A percentile compares a stretch with the other conserved stretches of the same genome.
Evolutionary conservation across 2,113 vertebrate genomes (phyloP).

Genomic region (Laticauda laticaudata): DNA sequence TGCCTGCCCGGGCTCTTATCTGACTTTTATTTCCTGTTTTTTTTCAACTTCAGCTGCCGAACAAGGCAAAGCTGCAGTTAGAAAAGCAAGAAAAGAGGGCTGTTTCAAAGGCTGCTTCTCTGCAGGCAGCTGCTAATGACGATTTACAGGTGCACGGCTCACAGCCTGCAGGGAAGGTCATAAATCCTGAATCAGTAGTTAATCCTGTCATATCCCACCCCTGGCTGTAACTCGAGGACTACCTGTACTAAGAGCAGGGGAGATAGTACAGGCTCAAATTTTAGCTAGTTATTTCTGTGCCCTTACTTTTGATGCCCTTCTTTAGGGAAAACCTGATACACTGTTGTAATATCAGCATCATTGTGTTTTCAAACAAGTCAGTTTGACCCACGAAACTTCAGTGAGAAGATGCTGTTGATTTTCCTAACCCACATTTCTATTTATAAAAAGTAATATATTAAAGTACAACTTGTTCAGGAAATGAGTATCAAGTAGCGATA

Average conservation of each 20-base stretch:
- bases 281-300: not conserved
- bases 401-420: constrained; percentile 17
- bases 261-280: not conserved
- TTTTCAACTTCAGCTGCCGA: too few species aligned
- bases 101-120: too few species aligned
- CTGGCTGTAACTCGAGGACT: not conserved
- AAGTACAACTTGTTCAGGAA: constrained; percentile 46
- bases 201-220: too few species aligned
- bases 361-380: not conserved
- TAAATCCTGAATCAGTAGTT: too few species aligned
- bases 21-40: too few species aligned
- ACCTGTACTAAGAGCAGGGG: not conserved
- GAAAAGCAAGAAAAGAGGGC: too few species aligned
- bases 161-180: too few species aligned
- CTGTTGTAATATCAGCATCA: not conserved
- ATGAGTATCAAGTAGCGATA: constrained; percentile 47
- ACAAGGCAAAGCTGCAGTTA: too few species aligned
- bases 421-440: constrained; percentile 41
- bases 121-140: too few species aligned
- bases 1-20: too few species aligned
- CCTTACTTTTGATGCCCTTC: not conserved
- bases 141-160: too few species aligned
- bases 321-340: not conserved
- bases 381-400: rapidly evolving
- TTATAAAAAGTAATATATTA: constrained; percentile 42